Evolutionary conservation across 2,888 invertebrate genomes (phyloP).

Genomic region (Tanypteryx hageni): DNA sequence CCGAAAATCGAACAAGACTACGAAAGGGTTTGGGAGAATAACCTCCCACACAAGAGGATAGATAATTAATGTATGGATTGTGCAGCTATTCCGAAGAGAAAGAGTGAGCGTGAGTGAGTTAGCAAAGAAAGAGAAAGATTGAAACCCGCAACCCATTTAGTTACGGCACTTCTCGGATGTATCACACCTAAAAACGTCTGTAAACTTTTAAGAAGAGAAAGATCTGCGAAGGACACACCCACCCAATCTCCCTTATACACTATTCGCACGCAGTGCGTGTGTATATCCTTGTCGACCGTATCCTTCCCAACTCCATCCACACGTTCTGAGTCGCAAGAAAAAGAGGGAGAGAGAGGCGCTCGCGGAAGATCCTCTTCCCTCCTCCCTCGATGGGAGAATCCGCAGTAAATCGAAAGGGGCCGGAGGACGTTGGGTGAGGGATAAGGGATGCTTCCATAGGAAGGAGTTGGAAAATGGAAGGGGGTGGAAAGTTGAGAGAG

Average conservation of each 20-base stretch:
- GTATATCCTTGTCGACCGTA: conserved; percentile 49
- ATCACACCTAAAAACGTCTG: conserved; percentile 49
- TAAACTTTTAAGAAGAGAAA: background rate
- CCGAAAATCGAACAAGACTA: background rate
- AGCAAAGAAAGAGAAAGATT: background rate
- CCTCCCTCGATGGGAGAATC: conserved; percentile 11
- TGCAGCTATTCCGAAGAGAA: background rate
- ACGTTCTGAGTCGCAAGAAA: background rate
- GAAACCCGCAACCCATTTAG: conserved; percentile 21
- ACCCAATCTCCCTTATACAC: conserved; percentile 21
- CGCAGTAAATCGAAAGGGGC: conserved; percentile 51
- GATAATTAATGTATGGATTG: background rate
- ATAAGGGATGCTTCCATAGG: background rate
- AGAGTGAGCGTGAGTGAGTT: conserved; percentile 12
- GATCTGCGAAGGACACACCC: conserved; percentile 26
- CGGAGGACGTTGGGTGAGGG: conserved; percentile 12
- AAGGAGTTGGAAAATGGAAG: background rate
- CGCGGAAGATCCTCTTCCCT: background rate
- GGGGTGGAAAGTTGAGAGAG: background rate
- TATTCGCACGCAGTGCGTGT: conserved; percentile 34
- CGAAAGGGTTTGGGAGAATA: background rate
- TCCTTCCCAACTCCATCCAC: background rate
- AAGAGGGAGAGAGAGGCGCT: background rate
- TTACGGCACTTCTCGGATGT: conserved; percentile 2
- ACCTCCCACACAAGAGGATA: background rate